A percentile compares a stretch with the other conserved stretches of the same genome.
Conservation (phyloP, 2,797 vertebrate species). For the Muscicapa comitata region DNA sequence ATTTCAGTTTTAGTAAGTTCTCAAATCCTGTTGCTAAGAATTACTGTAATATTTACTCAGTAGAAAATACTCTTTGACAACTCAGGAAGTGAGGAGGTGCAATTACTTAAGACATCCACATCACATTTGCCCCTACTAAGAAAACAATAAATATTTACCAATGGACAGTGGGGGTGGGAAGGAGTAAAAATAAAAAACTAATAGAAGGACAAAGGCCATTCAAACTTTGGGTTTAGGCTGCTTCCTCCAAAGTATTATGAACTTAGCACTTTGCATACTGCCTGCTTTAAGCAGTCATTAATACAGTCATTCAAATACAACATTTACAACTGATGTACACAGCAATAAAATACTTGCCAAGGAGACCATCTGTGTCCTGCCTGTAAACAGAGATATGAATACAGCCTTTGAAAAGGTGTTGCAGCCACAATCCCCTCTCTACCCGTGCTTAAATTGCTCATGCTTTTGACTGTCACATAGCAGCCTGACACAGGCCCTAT, state of each 20-base stretch:
- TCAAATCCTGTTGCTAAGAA: not conserved
- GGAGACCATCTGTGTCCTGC: not conserved
- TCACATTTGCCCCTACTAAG: not conserved
- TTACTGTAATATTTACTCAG: not conserved
- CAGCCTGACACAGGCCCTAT: not conserved
- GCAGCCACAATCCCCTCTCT: not conserved
- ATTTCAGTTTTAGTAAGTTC: not conserved
- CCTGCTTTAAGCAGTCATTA: not conserved
- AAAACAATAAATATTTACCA: not conserved
- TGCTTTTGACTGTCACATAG: not conserved
- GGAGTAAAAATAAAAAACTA: not conserved
- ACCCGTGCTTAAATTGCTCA: rapidly evolving
- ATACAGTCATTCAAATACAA: not conserved
- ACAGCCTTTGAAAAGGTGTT: not conserved
- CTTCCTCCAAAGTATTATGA: not conserved
- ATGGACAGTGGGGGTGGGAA: rapidly evolving
- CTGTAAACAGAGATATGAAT: not conserved
- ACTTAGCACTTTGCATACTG: not conserved
- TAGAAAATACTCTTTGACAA: conserved; percentile 4
- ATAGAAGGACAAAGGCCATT: not conserved
- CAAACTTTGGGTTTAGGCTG: not conserved
- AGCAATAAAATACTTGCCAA: not conserved
- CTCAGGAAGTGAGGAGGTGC: not conserved
- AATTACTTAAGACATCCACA: not conserved
- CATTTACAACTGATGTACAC: not conserved